A percentile compares a stretch with the other conserved stretches of the same genome.
phyloP scores from a whole-genome alignment of 2,888 invertebrate species.

The Doris montereyensis region DNA sequence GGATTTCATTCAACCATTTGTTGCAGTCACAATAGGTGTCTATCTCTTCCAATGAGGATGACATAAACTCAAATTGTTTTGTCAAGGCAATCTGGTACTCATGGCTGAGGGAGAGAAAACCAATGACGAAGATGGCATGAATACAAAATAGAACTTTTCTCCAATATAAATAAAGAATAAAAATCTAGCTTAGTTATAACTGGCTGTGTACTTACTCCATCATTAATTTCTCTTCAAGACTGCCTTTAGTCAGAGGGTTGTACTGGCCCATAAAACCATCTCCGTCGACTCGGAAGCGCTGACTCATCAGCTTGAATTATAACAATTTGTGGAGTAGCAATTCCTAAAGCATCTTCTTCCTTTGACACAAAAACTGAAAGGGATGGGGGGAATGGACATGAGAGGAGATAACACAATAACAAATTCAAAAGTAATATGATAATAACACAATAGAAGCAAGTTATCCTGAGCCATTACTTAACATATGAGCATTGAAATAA shows the following conservation, averaged over 20 bases:
- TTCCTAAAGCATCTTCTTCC: constrained; percentile 64
- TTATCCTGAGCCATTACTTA: no score
- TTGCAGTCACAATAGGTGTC: constrained; percentile 65
- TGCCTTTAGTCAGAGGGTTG: constrained; percentile 61
- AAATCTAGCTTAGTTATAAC: neutral
- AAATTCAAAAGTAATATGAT: neutral
- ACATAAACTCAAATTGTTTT: constrained; percentile 53
- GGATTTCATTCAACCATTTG: constrained; percentile 68
- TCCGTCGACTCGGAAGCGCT: constrained; percentile 57
- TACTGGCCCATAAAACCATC: constrained; percentile 69
- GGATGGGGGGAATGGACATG: neutral
- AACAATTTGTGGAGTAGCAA: constrained; percentile 68
- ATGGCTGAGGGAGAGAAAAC: constrained; percentile 49
- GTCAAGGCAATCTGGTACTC: constrained; percentile 59
- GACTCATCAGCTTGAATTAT: constrained; percentile 48
- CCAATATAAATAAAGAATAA: neutral
- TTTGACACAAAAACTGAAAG: constrained; percentile 59
- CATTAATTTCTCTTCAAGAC: constrained; percentile 66
- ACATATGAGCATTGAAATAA: no score
- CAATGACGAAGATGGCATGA: neutral
- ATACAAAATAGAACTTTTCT: neutral
- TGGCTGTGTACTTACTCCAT: constrained; percentile 69
- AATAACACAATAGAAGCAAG: no score
- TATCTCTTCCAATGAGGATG: constrained; percentile 64
- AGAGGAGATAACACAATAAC: neutral